Percentiles rank a stretch among this genome's conserved stretches.
Conservation (phyloP, 2,888 invertebrate genomes). For the Himalopsyche japonica region DNA sequence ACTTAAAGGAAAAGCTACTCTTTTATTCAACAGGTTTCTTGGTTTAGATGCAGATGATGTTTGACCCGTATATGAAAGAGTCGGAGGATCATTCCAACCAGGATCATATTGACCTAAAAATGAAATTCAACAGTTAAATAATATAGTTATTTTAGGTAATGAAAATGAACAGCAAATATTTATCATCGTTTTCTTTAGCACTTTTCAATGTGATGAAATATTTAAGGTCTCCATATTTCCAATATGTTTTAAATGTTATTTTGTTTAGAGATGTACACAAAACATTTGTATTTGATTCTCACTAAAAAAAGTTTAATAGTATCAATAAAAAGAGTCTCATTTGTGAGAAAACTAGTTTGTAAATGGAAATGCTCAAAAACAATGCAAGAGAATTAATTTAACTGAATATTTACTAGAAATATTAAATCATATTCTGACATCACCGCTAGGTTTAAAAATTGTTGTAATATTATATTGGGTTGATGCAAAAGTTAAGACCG, state of each 20-base stretch:
- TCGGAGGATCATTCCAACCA: conserved; percentile 65
- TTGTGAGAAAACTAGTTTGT: too few species aligned
- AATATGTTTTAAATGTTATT: not conserved
- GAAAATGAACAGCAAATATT: too few species aligned
- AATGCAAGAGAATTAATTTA: too few species aligned
- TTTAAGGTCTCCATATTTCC: not conserved
- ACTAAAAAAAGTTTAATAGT: too few species aligned
- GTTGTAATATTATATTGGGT: too few species aligned
- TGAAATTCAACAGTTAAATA: not conserved
- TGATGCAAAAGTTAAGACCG: too few species aligned
- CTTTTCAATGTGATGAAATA: not conserved
- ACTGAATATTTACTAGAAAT: too few species aligned
- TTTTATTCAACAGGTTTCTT: conserved; percentile 57
- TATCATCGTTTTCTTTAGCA: not conserved
- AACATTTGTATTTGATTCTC: not conserved
- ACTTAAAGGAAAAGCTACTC: conserved; percentile 59
- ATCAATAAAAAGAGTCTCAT: too few species aligned
- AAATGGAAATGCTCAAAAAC: too few species aligned
- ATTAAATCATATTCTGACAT: too few species aligned
- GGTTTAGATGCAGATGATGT: conserved; percentile 50
- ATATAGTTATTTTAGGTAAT: too few species aligned
- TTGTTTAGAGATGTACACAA: not conserved
- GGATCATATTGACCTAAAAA: conserved; percentile 56
- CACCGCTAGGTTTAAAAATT: too few species aligned
- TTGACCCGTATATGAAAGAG: conserved; percentile 54